Base-by-base conservation (phyloP, 2,113 vertebrate species). In the Tragulus kanchil region DNA sequence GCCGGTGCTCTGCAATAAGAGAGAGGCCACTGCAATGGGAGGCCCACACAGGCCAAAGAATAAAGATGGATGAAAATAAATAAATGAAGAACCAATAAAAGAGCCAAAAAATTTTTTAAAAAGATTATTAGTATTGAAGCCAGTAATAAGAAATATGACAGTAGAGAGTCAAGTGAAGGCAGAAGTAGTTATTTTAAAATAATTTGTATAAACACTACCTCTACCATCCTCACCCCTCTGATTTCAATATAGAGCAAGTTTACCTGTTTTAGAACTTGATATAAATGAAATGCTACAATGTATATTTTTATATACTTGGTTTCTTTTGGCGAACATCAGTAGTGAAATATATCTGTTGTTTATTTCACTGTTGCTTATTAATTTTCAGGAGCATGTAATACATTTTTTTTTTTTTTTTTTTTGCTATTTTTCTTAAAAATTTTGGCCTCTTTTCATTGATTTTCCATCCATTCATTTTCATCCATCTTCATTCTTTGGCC, bases 261-360 rank as follows among this genome's bases (percentile, higher is more conserved):
- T 87, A 21, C 69, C 16, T 75, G 8, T 15, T 85, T 91, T 85
- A 67, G n/a, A 88, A 64, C n/a, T 81, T 89, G 45, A 61, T 84
- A 36, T n/a, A 78, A 93, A 75, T 83, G 19, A 61, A 92, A 48
- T 85, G n/a, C 77, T 71, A 48, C 14, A 75, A 1, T 61, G 8
- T 75, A 5, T 86, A 6, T 90, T 85, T 94, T 85, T 96, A 45
- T 84, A 31, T 91, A 15, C 93, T 75, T 82, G 28, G 9, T 36
- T 87, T 81, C 48, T 93, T 90, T 83, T 64, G 87, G 42, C 93
- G 69, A 92, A 61, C 26, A 26, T 64, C 78, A 91, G 16, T 81
- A 75, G 3, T 85, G 8, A 87, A 86, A 81, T 92, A 54, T 42
- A 85, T 85, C 36, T 56, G 11, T 48, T 90, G 26, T 85, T 19